phyloP scores from a whole-genome alignment of 2,797 vertebrate species.

The Falco berigora region DNA sequence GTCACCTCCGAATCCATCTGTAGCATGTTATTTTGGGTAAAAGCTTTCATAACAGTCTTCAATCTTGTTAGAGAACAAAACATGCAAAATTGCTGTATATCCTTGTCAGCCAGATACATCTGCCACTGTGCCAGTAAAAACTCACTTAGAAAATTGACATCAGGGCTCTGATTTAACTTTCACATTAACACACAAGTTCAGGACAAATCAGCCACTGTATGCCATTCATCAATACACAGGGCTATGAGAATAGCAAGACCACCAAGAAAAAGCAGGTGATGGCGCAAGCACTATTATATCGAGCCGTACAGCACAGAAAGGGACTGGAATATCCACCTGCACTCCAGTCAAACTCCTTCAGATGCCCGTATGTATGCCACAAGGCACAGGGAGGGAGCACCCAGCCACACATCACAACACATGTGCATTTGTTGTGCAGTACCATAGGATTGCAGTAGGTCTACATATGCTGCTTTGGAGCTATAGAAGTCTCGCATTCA shows the following conservation, averaged over 20 bases:
- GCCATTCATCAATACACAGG: not conserved
- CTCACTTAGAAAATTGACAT: not conserved
- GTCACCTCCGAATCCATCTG: not conserved
- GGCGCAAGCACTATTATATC: not conserved
- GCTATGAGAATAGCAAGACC: not conserved
- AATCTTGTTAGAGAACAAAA: not conserved
- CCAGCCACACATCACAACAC: not conserved
- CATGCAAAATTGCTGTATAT: not conserved
- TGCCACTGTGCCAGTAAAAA: not conserved
- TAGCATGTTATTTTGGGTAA: not conserved
- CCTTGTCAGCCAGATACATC: not conserved
- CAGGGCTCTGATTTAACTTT: not conserved
- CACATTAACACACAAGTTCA: not conserved
- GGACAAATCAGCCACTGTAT: not conserved
- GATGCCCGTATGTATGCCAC: not conserved
- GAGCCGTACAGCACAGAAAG: not conserved
- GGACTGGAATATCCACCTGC: not conserved
- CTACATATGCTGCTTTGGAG: fast-evolving
- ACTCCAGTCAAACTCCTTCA: not conserved
- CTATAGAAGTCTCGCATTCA: not conserved
- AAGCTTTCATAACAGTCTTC: not conserved
- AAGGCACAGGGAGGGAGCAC: not conserved
- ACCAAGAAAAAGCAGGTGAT: not conserved
- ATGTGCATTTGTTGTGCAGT: fast-evolving
- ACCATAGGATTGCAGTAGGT: not conserved